These are phyloP conservation scores for Isurus oxyrinchus DNA, from an alignment of 2,113 vertebrate genomes.

Conservation along the genomic window DNA sequence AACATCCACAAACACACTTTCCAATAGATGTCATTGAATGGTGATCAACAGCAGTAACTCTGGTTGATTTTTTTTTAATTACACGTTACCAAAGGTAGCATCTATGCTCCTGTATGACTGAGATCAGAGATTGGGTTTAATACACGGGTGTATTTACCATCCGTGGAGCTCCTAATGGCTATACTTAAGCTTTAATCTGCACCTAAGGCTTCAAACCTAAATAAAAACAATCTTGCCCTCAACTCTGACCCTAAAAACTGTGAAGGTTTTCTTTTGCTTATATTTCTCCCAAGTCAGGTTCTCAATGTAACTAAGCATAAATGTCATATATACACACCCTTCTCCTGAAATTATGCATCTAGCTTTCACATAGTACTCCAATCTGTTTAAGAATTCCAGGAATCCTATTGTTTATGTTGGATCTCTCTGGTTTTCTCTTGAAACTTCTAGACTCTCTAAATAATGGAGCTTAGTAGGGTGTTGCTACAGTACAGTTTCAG, in stretches of 20 bases:
- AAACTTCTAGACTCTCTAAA: conserved; percentile 33
- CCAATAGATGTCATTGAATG: not conserved
- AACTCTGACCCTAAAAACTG: not conserved
- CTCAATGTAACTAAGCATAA: not conserved
- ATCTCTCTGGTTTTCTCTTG: conserved; percentile 25
- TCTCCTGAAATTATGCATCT: not conserved
- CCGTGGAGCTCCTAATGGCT: not conserved
- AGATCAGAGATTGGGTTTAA: not conserved
- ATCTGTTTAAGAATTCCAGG: conserved; percentile 26
- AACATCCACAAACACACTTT: not conserved
- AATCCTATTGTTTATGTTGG: conserved; percentile 30
- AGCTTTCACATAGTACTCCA: not conserved
- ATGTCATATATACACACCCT: not conserved
- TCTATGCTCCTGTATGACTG: not conserved
- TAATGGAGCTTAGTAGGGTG: conserved; percentile 19
- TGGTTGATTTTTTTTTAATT: not conserved
- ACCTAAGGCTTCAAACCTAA: not conserved
- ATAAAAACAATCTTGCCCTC: not conserved
- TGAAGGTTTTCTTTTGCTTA: not conserved
- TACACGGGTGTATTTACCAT: not conserved
- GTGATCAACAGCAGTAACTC: not conserved
- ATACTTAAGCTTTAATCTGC: not conserved
- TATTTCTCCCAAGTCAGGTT: not conserved
- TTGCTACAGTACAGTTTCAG: conserved; percentile 28
- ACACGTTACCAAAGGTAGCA: not conserved